Base-by-base conservation (phyloP, 2,888 invertebrate genomes). In the Resseliella maxima region DNA sequence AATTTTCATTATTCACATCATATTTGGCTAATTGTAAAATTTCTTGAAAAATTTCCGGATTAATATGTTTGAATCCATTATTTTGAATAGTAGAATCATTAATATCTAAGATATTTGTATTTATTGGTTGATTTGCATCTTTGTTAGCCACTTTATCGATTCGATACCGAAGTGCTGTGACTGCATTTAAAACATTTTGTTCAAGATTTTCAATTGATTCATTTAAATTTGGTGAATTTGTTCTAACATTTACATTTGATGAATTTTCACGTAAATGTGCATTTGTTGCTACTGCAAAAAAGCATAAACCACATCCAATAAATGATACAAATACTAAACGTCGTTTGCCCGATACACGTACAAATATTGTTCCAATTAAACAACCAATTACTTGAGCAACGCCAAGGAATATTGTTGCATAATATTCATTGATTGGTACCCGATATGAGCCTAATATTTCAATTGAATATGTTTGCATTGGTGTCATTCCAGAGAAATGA, bases 291-390 rank as follows among this genome's bases (percentile, higher is more conserved):
- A 83, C 31, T 15, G 38, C 38, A n/a, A 36, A 21, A n/a, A 38
- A 83, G 83, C 83, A 38, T 38, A 83, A 21, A n/a, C 83, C n/a
- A 83, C 83, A 83, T n/a, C 83, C 83, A 24, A 83, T 38, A 8
- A 83, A 38, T 24, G 83, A 83, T 38, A 24, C 36, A n/a, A 83
- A 83, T 38, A 83, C 83, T 38, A 83, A n/a, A 12, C 38, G 21
- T 5, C 38, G 36, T 38, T 83, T 83, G n/a, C 83, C 38, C 0
- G 24, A 24, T 38, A 24, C 38, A 21, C 38, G 83, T 6, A 83
- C 83, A 83, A 83, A 38, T n/a, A 38, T 38, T n/a, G 12, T 83
- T 3, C 83, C 83, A 38, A 83, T 36, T 10, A 83, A n/a, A 83
- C 83, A 83, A 5, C 83, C 83, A 38, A 83, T 38, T 21, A 38